Evolutionary conservation across 2,797 vertebrate species (phyloP), one percentile per base, ranked within the genome.

Genomic region (Acipenser ruthenus): DNA sequence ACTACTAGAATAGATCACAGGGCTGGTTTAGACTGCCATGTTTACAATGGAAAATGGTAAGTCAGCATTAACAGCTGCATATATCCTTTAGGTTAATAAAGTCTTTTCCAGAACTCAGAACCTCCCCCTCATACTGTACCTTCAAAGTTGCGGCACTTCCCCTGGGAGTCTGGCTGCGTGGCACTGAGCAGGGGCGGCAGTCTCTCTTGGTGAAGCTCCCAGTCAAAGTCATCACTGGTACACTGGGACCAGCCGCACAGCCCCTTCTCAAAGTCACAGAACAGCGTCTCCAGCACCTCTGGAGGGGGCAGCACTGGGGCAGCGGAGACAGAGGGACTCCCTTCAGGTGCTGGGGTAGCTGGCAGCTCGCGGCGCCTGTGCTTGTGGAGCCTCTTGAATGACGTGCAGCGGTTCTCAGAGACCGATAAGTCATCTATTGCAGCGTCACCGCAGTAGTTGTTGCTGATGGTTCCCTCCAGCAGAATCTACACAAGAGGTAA

Each of bases 161-260:
- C 55, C 55, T 9, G 55, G 10, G 23, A 37, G 23, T 37, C 23
- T 37, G 23, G 23, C 23, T 37, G 23, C 23, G 12, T 6, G 13
- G 6, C 10, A 15, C 50, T 6, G 18, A 4, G 0, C 6, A 2
- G 6, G 5, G 10, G 0, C 0, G 11, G 55, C 18, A 11, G 13
- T 18, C 15, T 64, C 8, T 50, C 63, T 37, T 53, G 9, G 49
- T 7, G 8, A 8, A 58, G 49, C 23, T 11, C 55, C 71, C 68
- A 58, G 48, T 69, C 70, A 51, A 64, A 63, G 6, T 68, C 66
- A 7, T 67, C 50, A 8, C 49, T 47, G 0, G 0, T 13, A 7
- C 15, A 60, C 48, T 67, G 60, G 23, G 64, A 63, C 75, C 78
- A 79, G 56, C 66, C 65, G 64, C 75, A 77, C 18, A 77, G 58